These are phyloP conservation scores for Drosophila infuscata DNA, from an alignment of 2,888 invertebrate species.

Conservation along the genomic window DNA sequence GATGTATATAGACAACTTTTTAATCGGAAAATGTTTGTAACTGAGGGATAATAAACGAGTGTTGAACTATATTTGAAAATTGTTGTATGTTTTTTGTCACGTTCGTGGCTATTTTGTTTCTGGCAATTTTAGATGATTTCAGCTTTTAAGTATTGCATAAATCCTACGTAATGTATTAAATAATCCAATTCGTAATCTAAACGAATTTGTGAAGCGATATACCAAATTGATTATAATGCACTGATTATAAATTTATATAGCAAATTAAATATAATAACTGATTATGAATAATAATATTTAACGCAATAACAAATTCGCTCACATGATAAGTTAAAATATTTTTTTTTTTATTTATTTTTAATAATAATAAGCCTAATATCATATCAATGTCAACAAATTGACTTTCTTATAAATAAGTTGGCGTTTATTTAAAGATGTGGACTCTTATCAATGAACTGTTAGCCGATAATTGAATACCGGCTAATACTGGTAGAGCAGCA, in stretches of 20 bases:
- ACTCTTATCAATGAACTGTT: neutral
- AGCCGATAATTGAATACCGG: neutral
- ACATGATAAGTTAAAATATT: constrained; percentile 5
- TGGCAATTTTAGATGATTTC: neutral
- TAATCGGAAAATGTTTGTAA: neutral
- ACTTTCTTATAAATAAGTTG: neutral
- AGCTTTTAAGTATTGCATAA: neutral
- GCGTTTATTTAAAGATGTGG: neutral
- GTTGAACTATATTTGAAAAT: neutral
- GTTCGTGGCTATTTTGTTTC: neutral
- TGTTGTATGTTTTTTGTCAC: neutral
- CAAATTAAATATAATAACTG: neutral
- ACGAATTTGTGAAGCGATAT: neutral
- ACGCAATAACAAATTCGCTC: neutral
- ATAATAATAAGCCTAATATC: constrained; percentile 7
- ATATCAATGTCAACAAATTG: constrained; percentile 8
- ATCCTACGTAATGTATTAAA: neutral
- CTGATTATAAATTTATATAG: neutral
- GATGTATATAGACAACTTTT: neutral
- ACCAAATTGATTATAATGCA: neutral
- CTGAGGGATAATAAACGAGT: neutral
- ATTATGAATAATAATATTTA: constrained; percentile 5
- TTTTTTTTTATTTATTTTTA: neutral
- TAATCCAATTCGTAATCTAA: neutral
- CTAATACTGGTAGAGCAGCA: neutral